Evolutionary conservation across 2,797 vertebrate genomes (phyloP).

Genomic region (Squalus acanthias): DNA sequence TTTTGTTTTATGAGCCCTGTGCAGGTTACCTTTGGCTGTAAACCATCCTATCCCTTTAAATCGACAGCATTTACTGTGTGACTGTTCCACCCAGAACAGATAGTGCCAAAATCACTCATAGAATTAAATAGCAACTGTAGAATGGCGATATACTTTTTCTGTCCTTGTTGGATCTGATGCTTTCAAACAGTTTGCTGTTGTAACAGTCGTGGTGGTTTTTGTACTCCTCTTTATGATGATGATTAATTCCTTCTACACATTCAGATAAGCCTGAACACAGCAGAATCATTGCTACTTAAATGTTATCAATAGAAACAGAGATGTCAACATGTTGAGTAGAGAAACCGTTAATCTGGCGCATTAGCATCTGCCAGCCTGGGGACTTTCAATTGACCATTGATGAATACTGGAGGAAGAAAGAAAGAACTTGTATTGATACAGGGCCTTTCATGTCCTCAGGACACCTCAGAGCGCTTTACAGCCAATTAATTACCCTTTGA

Average conservation of each 20-base stretch:
- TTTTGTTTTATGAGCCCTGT: background rate
- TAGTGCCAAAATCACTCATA: background rate
- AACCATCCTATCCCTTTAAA: background rate
- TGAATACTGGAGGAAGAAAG: background rate
- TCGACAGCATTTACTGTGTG: background rate
- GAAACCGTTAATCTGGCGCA: background rate
- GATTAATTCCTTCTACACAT: background rate
- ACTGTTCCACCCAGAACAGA: background rate
- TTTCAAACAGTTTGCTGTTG: background rate
- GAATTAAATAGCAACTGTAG: background rate
- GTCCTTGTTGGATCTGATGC: background rate
- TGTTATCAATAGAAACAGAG: slow-evolving; percentile 22
- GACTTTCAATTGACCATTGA: background rate
- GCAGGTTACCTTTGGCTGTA: background rate
- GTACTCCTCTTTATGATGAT: background rate
- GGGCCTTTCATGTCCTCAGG: background rate
- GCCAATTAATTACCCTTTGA: background rate
- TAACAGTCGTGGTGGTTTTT: background rate
- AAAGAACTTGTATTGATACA: background rate
- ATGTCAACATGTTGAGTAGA: background rate
- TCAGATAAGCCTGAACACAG: slow-evolving; percentile 6
- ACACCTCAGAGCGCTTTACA: background rate
- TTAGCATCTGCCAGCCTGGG: background rate
- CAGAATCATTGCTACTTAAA: background rate
- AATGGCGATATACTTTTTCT: background rate